Percentiles rank a stretch among this genome's conserved stretches.
Conservation (phyloP, 2,888 invertebrate species). For the Nemotelus pantherinus region DNA sequence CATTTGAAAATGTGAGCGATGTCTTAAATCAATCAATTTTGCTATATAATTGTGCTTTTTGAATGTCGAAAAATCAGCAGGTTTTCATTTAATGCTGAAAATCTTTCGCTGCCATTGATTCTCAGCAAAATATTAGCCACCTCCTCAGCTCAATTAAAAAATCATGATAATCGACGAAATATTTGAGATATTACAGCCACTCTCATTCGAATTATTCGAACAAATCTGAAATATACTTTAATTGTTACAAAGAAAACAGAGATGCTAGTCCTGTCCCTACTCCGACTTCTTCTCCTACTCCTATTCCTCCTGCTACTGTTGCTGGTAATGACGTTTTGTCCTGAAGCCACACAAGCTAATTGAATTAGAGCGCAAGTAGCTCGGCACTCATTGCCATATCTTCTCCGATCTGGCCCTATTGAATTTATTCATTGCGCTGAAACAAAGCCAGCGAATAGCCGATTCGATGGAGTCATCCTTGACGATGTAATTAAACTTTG, state of each 20-base stretch:
- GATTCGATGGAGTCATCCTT: constrained; percentile 7
- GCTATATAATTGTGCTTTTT: not conserved
- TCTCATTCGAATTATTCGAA: not conserved
- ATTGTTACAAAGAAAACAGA: not conserved
- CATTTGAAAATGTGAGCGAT: not conserved
- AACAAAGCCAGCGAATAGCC: not conserved
- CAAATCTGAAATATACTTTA: not conserved
- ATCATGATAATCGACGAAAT: not conserved
- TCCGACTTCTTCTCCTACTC: too few species aligned
- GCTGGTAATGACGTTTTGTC: not conserved
- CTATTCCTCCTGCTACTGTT: too few species aligned
- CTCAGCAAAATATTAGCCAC: too few species aligned
- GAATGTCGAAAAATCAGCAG: too few species aligned
- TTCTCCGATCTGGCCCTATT: not conserved
- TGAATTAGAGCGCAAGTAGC: constrained; percentile 31
- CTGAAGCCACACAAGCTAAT: constrained; percentile 30
- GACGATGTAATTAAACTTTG: constrained; percentile 29
- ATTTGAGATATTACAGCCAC: not conserved
- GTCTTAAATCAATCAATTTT: not conserved
- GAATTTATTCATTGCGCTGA: constrained; percentile 14
- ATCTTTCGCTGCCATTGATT: too few species aligned
- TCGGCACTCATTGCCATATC: constrained; percentile 23
- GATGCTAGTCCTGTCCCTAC: not conserved
- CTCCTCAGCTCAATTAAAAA: too few species aligned
- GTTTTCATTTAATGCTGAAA: too few species aligned